A percentile compares a stretch with the other conserved stretches of the same genome.
phyloP scores from a whole-genome alignment of 2,888 invertebrate genomes.

The Chrysina gloriosa region DNA sequence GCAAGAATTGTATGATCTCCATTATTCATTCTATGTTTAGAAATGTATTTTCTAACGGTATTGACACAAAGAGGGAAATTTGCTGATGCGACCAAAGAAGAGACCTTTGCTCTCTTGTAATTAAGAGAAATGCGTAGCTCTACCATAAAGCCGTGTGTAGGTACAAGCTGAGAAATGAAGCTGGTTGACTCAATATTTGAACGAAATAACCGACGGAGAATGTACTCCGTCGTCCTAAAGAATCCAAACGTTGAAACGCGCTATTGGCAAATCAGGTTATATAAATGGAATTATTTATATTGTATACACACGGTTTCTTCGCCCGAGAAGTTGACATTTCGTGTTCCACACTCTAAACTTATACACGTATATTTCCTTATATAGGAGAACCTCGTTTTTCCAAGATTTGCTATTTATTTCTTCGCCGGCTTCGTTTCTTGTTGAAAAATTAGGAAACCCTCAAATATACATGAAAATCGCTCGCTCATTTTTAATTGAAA shows the following conservation, averaged over 20 bases:
- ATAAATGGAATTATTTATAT: slow-evolving; percentile 23
- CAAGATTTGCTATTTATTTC: too few species aligned
- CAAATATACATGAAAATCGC: too few species aligned
- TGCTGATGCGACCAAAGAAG: not conserved
- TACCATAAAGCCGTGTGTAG: not conserved
- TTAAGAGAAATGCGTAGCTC: not conserved
- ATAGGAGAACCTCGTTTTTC: too few species aligned
- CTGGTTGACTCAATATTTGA: slow-evolving; percentile 19
- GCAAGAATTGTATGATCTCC: too few species aligned
- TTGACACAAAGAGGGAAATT: not conserved
- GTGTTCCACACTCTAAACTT: not conserved
- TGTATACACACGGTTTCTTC: not conserved
- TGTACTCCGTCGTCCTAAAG: not conserved
- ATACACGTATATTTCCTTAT: not conserved
- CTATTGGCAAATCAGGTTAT: slow-evolving; percentile 7
- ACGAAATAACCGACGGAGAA: not conserved
- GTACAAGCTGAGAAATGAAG: slow-evolving; percentile 7
- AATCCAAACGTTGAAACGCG: not conserved
- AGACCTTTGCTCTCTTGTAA: slow-evolving; percentile 1
- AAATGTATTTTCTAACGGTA: too few species aligned
- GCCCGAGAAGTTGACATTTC: not conserved
- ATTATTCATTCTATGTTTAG: too few species aligned
- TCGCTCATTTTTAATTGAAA: too few species aligned
- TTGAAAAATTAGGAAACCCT: too few species aligned
- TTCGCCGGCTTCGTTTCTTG: too few species aligned